These are phyloP conservation scores for Leptura quadrifasciata DNA, from an alignment of 2,888 invertebrate genomes.

Conservation along the genomic window DNA sequence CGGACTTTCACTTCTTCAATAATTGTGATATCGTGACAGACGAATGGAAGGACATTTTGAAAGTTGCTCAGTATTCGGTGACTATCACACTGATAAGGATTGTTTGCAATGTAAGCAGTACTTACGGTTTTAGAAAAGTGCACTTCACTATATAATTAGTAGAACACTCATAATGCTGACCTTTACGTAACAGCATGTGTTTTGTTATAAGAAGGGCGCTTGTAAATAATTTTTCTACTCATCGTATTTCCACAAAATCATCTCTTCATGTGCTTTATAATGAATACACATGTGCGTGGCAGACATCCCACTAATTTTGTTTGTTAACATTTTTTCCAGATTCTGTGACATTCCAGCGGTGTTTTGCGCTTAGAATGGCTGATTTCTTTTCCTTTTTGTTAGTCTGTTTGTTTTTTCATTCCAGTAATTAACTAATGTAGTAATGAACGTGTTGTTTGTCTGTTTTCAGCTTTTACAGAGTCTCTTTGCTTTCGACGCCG, in stretches of 20 bases:
- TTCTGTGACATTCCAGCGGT: constrained; percentile 15
- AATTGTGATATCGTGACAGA: too few species aligned
- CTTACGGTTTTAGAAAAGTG: too few species aligned
- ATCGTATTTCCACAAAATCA: background rate
- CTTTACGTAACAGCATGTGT: too few species aligned
- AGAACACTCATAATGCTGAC: too few species aligned
- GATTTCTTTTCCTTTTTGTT: constrained; percentile 11
- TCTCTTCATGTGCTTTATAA: background rate
- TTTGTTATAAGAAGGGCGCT: too few species aligned
- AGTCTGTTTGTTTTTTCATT: constrained; percentile 12
- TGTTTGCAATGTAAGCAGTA: too few species aligned
- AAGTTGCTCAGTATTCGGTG: too few species aligned
- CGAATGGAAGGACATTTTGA: too few species aligned
- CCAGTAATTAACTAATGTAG: constrained; percentile 14
- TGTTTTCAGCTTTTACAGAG: constrained; percentile 11
- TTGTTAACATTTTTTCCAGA: constrained; percentile 20
- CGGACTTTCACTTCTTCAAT: too few species aligned
- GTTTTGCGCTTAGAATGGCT: constrained; percentile 9
- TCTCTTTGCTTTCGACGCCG: constrained; percentile 6
- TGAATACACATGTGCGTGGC: background rate
- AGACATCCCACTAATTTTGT: constrained; percentile 5
- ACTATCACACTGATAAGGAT: too few species aligned
- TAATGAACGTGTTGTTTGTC: constrained; percentile 10
- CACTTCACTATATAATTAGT: too few species aligned
- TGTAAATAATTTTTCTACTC: background rate